These are phyloP conservation scores for Cyclophora albipunctata DNA, from an alignment of 2,888 invertebrate genomes.

Conservation along the genomic window DNA sequence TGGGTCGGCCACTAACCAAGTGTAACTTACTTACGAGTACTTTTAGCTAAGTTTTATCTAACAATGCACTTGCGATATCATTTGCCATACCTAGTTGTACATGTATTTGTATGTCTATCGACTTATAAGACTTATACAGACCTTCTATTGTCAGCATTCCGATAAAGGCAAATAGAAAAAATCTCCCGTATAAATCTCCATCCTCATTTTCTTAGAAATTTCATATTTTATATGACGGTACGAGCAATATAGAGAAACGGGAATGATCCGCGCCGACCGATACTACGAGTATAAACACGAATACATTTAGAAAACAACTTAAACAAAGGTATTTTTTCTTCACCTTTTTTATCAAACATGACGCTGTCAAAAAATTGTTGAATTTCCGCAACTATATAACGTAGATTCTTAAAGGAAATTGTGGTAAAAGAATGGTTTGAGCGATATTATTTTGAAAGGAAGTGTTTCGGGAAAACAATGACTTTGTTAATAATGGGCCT, in stretches of 20 bases:
- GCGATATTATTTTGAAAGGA: slow-evolving; percentile 52
- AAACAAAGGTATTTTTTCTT: too few species aligned
- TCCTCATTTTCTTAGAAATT: too few species aligned
- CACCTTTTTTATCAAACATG: slow-evolving; percentile 3
- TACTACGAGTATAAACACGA: background rate
- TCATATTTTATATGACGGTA: background rate
- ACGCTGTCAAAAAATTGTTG: slow-evolving; percentile 17
- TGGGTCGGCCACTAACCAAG: too few species aligned
- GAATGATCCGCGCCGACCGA: background rate
- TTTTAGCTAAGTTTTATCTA: too few species aligned
- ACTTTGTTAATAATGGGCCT: slow-evolving; percentile 43
- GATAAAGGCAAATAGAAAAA: too few species aligned
- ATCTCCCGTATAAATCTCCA: too few species aligned
- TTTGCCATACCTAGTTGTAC: too few species aligned
- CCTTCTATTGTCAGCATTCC: too few species aligned
- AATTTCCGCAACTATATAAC: slow-evolving; percentile 40
- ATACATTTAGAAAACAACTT: background rate
- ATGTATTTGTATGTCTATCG: too few species aligned
- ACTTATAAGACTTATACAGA: too few species aligned
- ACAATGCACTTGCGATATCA: too few species aligned
- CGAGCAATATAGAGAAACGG: background rate
- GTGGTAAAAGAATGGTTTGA: slow-evolving; percentile 41
- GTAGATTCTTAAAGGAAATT: slow-evolving; percentile 35
- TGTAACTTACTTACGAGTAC: too few species aligned
- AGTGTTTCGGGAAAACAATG: slow-evolving; percentile 54